Evolutionary conservation across 2,797 vertebrate genomes (phyloP).

Genomic region (Hozukius guyotensis): DNA sequence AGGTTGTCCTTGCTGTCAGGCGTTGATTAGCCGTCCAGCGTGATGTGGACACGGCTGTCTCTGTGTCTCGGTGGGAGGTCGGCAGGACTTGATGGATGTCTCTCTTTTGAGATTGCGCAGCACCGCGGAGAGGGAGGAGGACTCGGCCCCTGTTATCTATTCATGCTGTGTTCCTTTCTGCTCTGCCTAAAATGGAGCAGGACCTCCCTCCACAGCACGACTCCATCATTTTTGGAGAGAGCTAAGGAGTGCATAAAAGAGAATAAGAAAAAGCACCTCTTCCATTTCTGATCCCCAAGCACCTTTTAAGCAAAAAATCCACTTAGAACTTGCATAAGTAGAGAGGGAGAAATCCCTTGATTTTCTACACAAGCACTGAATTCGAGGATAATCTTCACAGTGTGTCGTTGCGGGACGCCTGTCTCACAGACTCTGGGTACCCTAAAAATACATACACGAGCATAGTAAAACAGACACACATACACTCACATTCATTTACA

Average conservation of each 20-base stretch:
- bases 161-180: conserved; percentile 60
- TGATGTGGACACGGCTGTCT: conserved; percentile 66
- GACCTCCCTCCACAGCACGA: conserved; percentile 68
- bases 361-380: conserved; percentile 60
- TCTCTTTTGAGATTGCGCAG: conserved; percentile 61
- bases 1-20: conserved; percentile 69
- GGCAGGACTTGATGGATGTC: conserved; percentile 71
- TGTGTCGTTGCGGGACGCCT: conserved; percentile 18
- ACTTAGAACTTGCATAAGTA: conserved; percentile 58
- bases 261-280: conserved; percentile 57
- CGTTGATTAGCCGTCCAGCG: conserved; percentile 58
- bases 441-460: conserved; percentile 42
- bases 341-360: conserved; percentile 48
- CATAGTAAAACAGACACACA: conserved; percentile 33
- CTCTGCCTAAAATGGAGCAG: conserved; percentile 64
- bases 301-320: conserved; percentile 71
- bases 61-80: conserved; percentile 57
- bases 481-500: conserved; percentile 19
- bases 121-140: conserved; percentile 34
- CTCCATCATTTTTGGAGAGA: conserved; percentile 46
- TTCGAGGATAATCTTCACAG: conserved; percentile 70
- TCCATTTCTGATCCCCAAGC: conserved; percentile 59
- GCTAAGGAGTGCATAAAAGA: conserved; percentile 57
- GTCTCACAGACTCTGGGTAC: conserved; percentile 37
- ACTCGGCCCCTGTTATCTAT: conserved; percentile 63